These are phyloP conservation scores for Synanthedon tipuliformis DNA, from an alignment of 2,888 invertebrate genomes.

Conservation along the genomic window DNA sequence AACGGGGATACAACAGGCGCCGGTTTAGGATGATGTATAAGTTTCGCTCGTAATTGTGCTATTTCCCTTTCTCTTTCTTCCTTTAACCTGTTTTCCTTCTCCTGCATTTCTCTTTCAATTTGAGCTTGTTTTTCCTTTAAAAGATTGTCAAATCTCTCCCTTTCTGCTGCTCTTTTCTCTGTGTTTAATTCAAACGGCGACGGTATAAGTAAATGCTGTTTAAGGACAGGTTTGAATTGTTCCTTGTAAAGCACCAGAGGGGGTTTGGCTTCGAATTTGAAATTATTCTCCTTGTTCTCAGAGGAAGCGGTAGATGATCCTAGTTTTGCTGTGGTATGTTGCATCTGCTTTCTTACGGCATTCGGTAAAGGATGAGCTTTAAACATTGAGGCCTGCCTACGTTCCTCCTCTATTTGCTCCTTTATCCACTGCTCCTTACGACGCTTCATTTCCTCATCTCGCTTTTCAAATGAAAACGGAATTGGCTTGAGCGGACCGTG, in stretches of 20 bases:
- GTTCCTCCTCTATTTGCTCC: constrained; percentile 67
- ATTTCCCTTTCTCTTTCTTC: constrained; percentile 63
- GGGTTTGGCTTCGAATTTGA: constrained; percentile 73
- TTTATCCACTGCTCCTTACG: constrained; percentile 73
- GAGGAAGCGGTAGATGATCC: constrained; percentile 37
- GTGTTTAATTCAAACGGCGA: constrained; percentile 73
- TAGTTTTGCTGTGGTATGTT: constrained; percentile 23
- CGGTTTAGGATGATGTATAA: constrained; percentile 74
- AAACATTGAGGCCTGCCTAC: constrained; percentile 73
- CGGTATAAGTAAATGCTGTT: constrained; percentile 47
- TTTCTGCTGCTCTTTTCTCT: constrained; percentile 72
- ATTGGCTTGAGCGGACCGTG: constrained; percentile 40
- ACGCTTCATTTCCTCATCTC: constrained; percentile 68
- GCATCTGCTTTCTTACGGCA: constrained; percentile 53
- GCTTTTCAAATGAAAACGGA: constrained; percentile 79
- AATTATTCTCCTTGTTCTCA: constrained; percentile 53
- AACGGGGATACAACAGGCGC: constrained; percentile 63
- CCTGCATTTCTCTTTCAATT: constrained; percentile 42
- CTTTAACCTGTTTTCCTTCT: constrained; percentile 39
- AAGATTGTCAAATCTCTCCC: constrained; percentile 70
- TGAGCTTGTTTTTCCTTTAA: constrained; percentile 67
- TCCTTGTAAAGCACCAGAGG: constrained; percentile 72
- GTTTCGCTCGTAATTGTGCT: constrained; percentile 62
- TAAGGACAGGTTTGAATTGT: constrained; percentile 73
- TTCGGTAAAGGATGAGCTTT: constrained; percentile 77